A percentile compares a stretch with the other conserved stretches of the same genome.
phyloP scores from a whole-genome alignment of 2,888 invertebrate species.

The Plagiodera versicolora region DNA sequence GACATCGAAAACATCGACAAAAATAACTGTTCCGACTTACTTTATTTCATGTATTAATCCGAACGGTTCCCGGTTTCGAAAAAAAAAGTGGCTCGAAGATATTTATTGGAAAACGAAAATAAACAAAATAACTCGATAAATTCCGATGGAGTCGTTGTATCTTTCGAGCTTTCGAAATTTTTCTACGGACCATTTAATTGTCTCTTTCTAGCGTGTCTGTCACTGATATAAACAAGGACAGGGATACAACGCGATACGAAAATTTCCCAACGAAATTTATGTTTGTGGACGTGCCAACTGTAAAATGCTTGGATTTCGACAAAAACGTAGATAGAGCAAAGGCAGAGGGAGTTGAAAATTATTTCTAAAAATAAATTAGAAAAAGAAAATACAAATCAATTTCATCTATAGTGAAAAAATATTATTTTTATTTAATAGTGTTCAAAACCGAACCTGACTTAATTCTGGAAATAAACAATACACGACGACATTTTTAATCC shows the following conservation, averaged over 20 bases:
- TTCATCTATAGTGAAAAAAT: too few relatives aligned
- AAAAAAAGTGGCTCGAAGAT: slow-evolving; percentile 24
- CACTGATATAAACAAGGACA: slow-evolving; percentile 21
- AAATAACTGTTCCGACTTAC: slow-evolving; percentile 26
- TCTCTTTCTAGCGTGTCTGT: slow-evolving; percentile 22
- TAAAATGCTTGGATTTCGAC: slow-evolving; percentile 11
- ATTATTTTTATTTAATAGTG: too few relatives aligned
- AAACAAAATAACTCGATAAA: slow-evolving; percentile 39
- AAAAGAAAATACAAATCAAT: too few relatives aligned
- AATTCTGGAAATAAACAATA: too few relatives aligned
- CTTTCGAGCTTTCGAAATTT: slow-evolving; percentile 16
- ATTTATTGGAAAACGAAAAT: slow-evolving; percentile 39
- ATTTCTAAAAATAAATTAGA: too few relatives aligned
- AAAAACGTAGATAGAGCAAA: background rate
- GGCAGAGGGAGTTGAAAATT: too few relatives aligned
- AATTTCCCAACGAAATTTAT: slow-evolving; percentile 32
- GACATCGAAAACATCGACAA: slow-evolving; percentile 27
- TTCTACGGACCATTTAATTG: slow-evolving; percentile 23
- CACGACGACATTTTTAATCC: too few relatives aligned
- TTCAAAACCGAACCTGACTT: too few relatives aligned
- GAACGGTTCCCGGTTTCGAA: slow-evolving; percentile 25
- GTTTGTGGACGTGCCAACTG: slow-evolving; percentile 34
- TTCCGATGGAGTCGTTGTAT: slow-evolving; percentile 39
- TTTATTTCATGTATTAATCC: slow-evolving; percentile 31
- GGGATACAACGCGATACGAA: slow-evolving; percentile 17